Evolutionary conservation across 2,888 invertebrate species (phyloP).

Genomic region (Elaeidobius kamerunicus): DNA sequence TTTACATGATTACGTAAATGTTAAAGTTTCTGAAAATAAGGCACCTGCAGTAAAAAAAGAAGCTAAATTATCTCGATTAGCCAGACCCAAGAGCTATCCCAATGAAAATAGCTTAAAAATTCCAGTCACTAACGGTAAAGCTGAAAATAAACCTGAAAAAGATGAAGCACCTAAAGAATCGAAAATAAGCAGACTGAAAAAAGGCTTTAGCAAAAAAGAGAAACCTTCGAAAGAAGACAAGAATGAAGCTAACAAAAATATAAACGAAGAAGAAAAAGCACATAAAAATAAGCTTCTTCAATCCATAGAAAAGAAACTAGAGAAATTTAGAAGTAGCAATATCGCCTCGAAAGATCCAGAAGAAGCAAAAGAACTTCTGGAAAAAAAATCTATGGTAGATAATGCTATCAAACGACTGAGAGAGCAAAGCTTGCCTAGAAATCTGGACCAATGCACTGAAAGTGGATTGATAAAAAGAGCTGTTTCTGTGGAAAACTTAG

Average conservation of each 20-base stretch:
- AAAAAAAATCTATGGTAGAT: conserved; percentile 50
- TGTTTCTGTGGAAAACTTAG: conserved; percentile 68
- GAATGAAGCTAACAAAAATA: conserved; percentile 40
- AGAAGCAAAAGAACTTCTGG: conserved; percentile 36
- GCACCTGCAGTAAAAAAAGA: conserved; percentile 41
- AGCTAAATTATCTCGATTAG: conserved; percentile 50
- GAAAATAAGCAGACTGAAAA: conserved; percentile 44
- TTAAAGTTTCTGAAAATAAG: conserved; percentile 34
- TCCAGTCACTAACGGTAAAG: not conserved
- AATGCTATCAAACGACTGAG: conserved; percentile 59
- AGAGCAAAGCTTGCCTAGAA: conserved; percentile 64
- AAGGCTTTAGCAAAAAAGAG: conserved; percentile 41
- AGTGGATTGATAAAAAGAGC: conserved; percentile 68
- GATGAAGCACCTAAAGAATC: conserved; percentile 61
- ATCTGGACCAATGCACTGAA: conserved; percentile 54
- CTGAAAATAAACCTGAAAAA: conserved; percentile 38
- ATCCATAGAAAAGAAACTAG: conserved; percentile 73
- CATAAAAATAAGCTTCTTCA: conserved; percentile 62
- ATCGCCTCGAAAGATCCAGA: conserved; percentile 48
- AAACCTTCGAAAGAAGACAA: conserved; percentile 42
- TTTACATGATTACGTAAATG: conserved; percentile 42
- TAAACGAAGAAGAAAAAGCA: conserved; percentile 41
- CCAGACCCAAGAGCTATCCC: conserved; percentile 58
- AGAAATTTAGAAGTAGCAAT: conserved; percentile 57
- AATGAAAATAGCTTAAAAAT: conserved; percentile 31